Conservation (phyloP, 1,140 invertebrate species). For the Choristoneura fumiferana region DNA sequence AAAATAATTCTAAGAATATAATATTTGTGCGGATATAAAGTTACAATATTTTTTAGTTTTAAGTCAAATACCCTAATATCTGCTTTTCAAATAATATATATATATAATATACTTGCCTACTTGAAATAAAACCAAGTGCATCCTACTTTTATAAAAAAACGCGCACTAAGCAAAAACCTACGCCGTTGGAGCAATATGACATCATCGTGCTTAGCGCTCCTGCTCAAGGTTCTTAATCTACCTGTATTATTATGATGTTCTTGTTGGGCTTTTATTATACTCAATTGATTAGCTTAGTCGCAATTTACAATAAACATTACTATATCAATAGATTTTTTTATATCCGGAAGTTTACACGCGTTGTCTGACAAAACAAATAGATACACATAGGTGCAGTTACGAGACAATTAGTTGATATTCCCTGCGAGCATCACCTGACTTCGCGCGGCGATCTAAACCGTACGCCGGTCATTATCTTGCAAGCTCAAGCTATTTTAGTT, state of each 20-base stretch:
- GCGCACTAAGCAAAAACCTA: not conserved
- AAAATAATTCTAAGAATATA: too few relatives aligned
- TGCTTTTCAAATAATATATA: too few relatives aligned
- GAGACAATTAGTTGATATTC: slow-evolving; percentile 15
- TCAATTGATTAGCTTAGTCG: not conserved
- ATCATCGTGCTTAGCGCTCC: slow-evolving; percentile 4
- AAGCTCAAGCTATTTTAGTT: slow-evolving; percentile 64
- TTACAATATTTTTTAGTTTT: too few relatives aligned
- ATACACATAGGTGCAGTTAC: not conserved
- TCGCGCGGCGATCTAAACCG: slow-evolving; percentile 31
- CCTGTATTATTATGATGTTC: slow-evolving; percentile 3
- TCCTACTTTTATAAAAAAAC: not conserved
- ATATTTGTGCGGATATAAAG: too few relatives aligned
- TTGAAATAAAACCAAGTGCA: not conserved
- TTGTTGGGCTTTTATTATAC: not conserved
- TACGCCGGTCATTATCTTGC: slow-evolving; percentile 44
- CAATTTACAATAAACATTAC: too few relatives aligned
- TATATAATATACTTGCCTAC: too few relatives aligned
- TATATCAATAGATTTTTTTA: too few relatives aligned
- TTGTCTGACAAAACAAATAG: too few relatives aligned
- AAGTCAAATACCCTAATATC: too few relatives aligned
- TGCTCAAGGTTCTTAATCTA: slow-evolving; percentile 1
- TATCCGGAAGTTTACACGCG: not conserved
- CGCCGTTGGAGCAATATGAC: not conserved
- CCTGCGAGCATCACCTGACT: slow-evolving; percentile 45